Percentiles rank a stretch among this genome's conserved stretches.
These are phyloP conservation scores for Rhaphigaster nebulosa DNA, from an alignment of 2,888 invertebrate genomes.

Conservation along the genomic window DNA sequence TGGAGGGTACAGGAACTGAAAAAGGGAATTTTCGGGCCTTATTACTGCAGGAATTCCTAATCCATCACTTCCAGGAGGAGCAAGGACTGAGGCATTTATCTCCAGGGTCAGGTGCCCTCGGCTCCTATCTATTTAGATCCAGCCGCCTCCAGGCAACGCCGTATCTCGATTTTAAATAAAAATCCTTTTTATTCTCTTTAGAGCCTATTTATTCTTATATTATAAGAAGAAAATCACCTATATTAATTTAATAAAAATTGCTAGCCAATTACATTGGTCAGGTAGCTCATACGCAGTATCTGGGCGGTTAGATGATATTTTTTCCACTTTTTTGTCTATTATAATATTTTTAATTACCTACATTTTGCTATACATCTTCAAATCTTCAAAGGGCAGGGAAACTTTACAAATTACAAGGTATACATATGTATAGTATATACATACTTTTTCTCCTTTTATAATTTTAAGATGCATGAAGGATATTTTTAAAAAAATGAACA, in stretches of 20 bases:
- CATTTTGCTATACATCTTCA: too few relatives aligned
- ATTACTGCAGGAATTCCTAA: slow-evolving; percentile 27
- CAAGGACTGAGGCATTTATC: slow-evolving; percentile 15
- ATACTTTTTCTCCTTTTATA: too few relatives aligned
- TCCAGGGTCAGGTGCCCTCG: neutral
- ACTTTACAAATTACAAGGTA: too few relatives aligned
- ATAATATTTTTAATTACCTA: too few relatives aligned
- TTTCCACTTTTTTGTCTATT: too few relatives aligned
- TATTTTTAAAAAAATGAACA: too few relatives aligned
- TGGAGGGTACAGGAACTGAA: neutral
- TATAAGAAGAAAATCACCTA: neutral
- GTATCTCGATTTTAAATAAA: neutral
- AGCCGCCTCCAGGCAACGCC: neutral
- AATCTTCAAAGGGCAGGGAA: too few relatives aligned
- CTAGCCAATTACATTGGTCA: neutral
- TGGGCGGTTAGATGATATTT: too few relatives aligned
- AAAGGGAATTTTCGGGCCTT: slow-evolving; percentile 2
- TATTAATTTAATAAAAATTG: neutral
- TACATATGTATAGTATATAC: too few relatives aligned
- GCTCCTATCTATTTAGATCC: slow-evolving; percentile 16
- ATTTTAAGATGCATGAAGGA: too few relatives aligned
- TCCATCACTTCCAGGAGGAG: slow-evolving; percentile 5
- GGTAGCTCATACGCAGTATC: too few relatives aligned
- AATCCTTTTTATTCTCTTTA: neutral
- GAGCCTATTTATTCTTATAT: neutral